Conservation (phyloP, 2,797 vertebrate genomes). For the Pangasius djambal region DNA sequence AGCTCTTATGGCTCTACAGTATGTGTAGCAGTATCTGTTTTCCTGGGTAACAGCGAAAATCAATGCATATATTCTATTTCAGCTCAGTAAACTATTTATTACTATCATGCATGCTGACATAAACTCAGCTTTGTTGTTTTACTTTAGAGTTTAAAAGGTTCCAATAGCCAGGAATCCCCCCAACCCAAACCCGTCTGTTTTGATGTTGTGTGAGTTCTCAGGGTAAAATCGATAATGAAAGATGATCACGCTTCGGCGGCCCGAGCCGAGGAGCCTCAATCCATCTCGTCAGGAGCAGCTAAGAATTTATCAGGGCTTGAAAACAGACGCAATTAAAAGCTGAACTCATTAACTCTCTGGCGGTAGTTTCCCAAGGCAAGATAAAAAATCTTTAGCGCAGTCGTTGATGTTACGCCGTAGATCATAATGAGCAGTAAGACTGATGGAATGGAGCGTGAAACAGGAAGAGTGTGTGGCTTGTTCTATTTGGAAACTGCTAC, state of each 20-base stretch:
- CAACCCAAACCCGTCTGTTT: not conserved
- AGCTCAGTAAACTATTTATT: not conserved
- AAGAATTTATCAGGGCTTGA: slow-evolving; percentile 17
- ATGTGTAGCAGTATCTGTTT: not conserved
- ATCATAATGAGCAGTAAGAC: slow-evolving; percentile 23
- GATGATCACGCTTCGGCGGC: not conserved
- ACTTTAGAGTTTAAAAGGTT: not conserved
- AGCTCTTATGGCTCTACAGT: not conserved
- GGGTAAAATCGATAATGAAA: slow-evolving; percentile 38
- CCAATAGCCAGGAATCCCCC: not conserved
- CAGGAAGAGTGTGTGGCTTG: not conserved
- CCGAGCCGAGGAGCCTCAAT: slow-evolving; percentile 11
- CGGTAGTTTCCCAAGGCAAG: slow-evolving; percentile 28
- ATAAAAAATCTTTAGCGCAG: slow-evolving; percentile 11
- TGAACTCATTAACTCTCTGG: slow-evolving; percentile 31
- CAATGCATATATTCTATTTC: not conserved
- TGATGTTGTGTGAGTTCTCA: slow-evolving; percentile 10
- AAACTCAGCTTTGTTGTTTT: not conserved
- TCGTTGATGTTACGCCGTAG: not conserved
- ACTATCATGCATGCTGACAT: not conserved
- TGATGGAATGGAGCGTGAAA: not conserved
- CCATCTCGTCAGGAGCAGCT: slow-evolving; percentile 16
- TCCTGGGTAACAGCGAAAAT: not conserved
- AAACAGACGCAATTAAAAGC: slow-evolving; percentile 32
- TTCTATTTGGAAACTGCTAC: not conserved